These are phyloP conservation scores for Philaenus spumarius DNA, from an alignment of 1,140 invertebrate genomes.

Conservation along the genomic window DNA sequence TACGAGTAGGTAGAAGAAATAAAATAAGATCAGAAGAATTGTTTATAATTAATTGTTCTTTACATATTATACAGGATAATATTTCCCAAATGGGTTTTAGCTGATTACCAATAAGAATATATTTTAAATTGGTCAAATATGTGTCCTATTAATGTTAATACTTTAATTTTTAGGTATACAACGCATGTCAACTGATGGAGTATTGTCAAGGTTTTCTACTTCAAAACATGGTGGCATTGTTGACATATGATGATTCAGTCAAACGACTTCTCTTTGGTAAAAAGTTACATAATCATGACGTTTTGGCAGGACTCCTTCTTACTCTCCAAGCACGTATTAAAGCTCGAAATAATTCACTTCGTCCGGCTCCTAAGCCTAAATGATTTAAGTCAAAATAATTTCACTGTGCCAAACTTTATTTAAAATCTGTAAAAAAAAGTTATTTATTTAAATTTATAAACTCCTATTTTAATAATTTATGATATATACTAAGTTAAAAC, in stretches of 20 bases:
- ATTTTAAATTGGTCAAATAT: neutral
- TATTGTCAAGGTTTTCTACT: constrained; percentile 87
- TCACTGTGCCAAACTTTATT: no score
- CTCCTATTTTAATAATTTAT: no score
- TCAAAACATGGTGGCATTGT: constrained; percentile 87
- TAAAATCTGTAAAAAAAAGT: no score
- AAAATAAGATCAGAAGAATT: no score
- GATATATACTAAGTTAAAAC: no score
- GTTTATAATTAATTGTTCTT: no score
- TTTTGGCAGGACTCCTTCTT: constrained; percentile 68
- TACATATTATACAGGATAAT: no score
- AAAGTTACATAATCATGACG: constrained; percentile 83
- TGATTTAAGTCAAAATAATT: neutral
- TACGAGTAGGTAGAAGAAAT: no score
- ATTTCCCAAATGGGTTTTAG: no score
- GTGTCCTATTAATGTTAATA: no score
- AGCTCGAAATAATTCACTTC: constrained; percentile 37
- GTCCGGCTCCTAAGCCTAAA: constrained; percentile 24
- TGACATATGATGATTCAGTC: constrained; percentile 86
- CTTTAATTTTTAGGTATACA: constrained; percentile 62
- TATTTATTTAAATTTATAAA: no score
- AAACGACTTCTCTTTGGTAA: constrained; percentile 83
- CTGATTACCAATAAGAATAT: no score
- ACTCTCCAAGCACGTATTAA: constrained; percentile 77
- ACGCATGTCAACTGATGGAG: constrained; percentile 74